Conservation (phyloP, 2,888 invertebrate genomes). For the Limenitis camilla region DNA sequence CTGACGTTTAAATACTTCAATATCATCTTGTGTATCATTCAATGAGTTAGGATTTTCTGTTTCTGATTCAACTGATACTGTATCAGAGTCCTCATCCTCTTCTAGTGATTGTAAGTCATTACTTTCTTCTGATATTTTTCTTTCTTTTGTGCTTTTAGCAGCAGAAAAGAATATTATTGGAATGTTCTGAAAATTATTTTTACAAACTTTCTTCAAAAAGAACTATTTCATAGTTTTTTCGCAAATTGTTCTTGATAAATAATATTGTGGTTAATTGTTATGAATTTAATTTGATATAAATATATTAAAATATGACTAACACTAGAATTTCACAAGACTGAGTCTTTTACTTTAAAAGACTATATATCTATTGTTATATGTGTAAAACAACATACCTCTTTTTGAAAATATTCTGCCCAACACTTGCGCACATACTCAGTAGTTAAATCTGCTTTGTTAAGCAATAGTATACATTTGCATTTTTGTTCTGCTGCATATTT, state of each 20-base stretch:
- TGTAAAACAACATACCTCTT: conserved; percentile 51
- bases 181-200: conserved; percentile 64
- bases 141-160: conserved; percentile 72
- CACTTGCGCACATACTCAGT: conserved; percentile 83
- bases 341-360: background rate
- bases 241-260: too few relatives aligned
- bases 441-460: conserved; percentile 97
- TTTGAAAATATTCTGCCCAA: conserved; percentile 91
- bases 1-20: conserved; percentile 67
- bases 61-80: conserved; percentile 48
- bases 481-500: conserved; percentile 62
- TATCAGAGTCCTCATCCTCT: conserved; percentile 34
- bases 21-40: conserved; percentile 50
- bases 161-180: conserved; percentile 95
- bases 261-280: too few relatives aligned
- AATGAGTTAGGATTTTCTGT: conserved; percentile 36
- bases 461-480: conserved; percentile 82
- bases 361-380: background rate
- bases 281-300: too few relatives aligned
- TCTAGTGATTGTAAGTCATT: conserved; percentile 30
- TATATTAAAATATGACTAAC: too few relatives aligned
- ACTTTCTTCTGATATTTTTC: conserved; percentile 53
- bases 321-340: background rate
- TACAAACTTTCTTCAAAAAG: too few relatives aligned
- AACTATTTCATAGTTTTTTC: too few relatives aligned